Base-by-base conservation (phyloP, 2,888 invertebrate genomes). In the Arrhopalites spinosus region DNA sequence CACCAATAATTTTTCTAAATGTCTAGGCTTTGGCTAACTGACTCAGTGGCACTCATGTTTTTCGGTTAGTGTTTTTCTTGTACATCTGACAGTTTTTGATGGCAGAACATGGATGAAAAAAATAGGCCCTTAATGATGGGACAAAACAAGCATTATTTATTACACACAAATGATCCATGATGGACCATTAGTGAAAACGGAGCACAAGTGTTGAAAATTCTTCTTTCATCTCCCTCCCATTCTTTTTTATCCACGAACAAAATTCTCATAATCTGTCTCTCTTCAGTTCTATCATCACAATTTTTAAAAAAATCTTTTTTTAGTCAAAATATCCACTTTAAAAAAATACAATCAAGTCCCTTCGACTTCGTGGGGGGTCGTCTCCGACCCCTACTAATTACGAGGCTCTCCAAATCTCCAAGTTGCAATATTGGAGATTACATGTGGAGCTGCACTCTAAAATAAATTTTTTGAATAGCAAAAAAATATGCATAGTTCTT, bases 81-180 rank as follows among this genome's bases (percentile, higher is more conserved):
- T 25, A 59, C 56, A 59, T 70, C 70, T 70, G 71, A 71, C 71
- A 71, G 71, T 23, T 61, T 36, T 20, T 59, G 59, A 59, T 71
- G 59, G 71, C 71, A 71, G n/a, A n/a, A 73, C 73, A 73, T 64
- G 27, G 64, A 64, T 47, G 20, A 30, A 45, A 29, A 25, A 36
- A 11, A 3, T 11, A 36, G 11, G 36, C 36, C 64, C 45, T 50
- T 73, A 73, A 64, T 73, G 64, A 64, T 63, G 73, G 64, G 50
- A 64, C 64, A 64, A 73, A 73, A 73, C 64, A 74, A 74, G 61
- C 75, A 73, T 77, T 71, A 77, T 77, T 77, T 77, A 77, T 77
- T 75, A 56, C 61, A 75, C 67, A 59, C 36, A 77, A 74, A 77
- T 75, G 75, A 78, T 76, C 76, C 73, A 76, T 78, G 78, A 78